Evolutionary conservation across 2,113 vertebrate genomes (phyloP).

Genomic region (Gopherus flavomarginatus): DNA sequence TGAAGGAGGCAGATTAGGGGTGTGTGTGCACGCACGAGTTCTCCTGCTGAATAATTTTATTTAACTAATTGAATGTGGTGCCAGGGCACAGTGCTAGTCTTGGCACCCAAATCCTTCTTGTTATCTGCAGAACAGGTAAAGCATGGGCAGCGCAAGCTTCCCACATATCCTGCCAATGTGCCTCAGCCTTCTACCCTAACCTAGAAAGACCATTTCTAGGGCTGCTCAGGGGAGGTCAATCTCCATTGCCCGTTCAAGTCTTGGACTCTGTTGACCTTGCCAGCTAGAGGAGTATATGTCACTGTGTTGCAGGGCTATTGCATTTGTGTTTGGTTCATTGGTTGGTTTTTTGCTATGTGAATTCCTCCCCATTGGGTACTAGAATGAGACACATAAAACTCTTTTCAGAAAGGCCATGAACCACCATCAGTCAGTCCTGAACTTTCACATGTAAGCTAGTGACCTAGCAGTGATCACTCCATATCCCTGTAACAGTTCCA

Average conservation of each 20-base stretch:
- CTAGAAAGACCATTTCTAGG: not conserved
- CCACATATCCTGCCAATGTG: not conserved
- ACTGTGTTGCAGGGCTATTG: not conserved
- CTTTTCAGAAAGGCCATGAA: not conserved
- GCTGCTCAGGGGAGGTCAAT: not conserved
- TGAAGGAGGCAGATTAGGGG: not conserved
- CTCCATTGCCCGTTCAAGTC: not conserved
- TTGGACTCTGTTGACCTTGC: not conserved
- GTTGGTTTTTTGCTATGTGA: not conserved
- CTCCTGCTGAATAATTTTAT: not conserved
- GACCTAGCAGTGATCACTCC: not conserved
- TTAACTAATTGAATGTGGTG: not conserved
- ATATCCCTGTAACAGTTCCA: not conserved
- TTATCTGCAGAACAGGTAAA: not conserved
- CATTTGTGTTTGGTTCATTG: not conserved
- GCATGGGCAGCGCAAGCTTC: not conserved
- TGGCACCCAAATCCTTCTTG: not conserved
- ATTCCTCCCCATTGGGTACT: not conserved
- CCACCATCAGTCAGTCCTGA: not conserved
- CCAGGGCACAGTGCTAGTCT: not conserved
- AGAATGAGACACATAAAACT: fast-evolving
- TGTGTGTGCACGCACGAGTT: not conserved
- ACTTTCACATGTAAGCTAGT: not conserved
- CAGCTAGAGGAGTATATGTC: not conserved
- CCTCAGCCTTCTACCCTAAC: not conserved